Evolutionary conservation across 1,140 invertebrate species (phyloP), one percentile per base, ranked within the genome.

Genomic region (Frieseomelitta varia): DNA sequence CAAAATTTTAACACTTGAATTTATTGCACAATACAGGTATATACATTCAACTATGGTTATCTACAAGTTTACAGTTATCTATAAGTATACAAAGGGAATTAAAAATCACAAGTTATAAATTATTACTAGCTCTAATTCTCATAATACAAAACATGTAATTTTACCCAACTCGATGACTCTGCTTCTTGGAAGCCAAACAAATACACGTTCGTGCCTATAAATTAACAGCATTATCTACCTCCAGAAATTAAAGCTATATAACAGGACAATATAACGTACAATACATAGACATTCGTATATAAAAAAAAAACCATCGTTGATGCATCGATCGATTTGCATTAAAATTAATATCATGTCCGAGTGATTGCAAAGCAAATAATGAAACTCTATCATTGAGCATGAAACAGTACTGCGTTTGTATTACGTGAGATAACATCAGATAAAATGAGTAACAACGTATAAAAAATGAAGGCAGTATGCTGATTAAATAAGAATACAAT

Each of bases 81-180:
- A 21, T 8, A 14, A 4, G 15, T 14, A 30, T 69, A 30, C 4
- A 6, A 24, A 4, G 15, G 8, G 1, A 17, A 30, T 27, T 69
- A 51, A 8, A 12, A 65, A 83, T 24, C 24, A 79, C 30, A 84
- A 55, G 39, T 71, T 79, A 61, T 78, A 79, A 81, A 80, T 51
- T 24, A 61, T 47, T 47, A 58, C 4, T 17, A 83, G 4, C 30
- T n/a, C 8, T 30, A 30, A 0, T 30, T 30, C 4, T 39, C 14
- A 0, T 65, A 56, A 69, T 39, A 30, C 1, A 14, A 65, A 65
- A 12, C n/a, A 21, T 4, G 21, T n/a, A 17, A 75, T 51, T 77
- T 77, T n/a, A 58, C 4, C 11, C 11, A 77, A n/a, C 15, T 24
- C 14, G 15, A 74, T 39, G 1, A 65, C 30, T 63, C 6, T 34